Conservation (phyloP, 2,113 vertebrate species). For the Callipepla squamata region DNA sequence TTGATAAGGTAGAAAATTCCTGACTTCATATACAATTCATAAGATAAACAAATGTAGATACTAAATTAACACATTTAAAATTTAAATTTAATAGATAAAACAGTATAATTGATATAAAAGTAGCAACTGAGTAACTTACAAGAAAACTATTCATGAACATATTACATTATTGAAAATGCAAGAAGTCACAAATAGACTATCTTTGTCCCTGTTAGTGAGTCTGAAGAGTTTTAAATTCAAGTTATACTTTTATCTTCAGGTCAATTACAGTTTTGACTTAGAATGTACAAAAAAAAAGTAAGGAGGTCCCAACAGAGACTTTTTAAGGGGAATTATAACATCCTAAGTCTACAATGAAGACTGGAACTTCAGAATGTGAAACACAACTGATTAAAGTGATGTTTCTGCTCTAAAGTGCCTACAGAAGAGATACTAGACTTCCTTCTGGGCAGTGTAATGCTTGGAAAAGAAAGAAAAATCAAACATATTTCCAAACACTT, state of each 20-base stretch:
- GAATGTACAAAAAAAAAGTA: not conserved
- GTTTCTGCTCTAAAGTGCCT: not conserved
- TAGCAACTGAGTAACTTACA: not conserved
- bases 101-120: not conserved
- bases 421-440: not conserved
- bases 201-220: not conserved
- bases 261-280: not conserved
- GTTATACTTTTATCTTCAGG: not conserved
- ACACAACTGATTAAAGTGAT: not conserved
- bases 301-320: not conserved
- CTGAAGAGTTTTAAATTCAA: not conserved
- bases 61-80: not conserved
- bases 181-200: not conserved
- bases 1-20: not conserved
- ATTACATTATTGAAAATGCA: not conserved
- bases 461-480: not conserved
- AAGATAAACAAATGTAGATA: too few species aligned
- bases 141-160: not conserved
- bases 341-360: not conserved
- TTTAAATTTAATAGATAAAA: not conserved
- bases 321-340: not conserved
- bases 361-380: not conserved
- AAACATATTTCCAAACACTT: not conserved
- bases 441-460: not conserved
- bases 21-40: not conserved